Percentiles rank a stretch among this genome's conserved stretches.
Conservation (phyloP, 1,140 invertebrate genomes). For the Bombus breviceps region DNA sequence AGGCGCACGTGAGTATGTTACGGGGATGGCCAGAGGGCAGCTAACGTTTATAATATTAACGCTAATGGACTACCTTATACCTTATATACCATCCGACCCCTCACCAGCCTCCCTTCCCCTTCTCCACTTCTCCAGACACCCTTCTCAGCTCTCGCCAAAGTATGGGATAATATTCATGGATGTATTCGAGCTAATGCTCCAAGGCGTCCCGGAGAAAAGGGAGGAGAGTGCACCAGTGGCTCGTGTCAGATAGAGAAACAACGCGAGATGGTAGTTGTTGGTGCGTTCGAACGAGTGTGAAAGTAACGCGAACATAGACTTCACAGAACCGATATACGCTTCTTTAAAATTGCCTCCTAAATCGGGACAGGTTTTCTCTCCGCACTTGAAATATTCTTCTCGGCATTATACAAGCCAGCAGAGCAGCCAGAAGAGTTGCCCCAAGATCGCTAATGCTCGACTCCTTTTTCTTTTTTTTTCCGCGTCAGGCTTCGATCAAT, state of each 20-base stretch:
- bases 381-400: not conserved
- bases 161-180: conserved; percentile 81
- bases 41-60: conserved; percentile 84
- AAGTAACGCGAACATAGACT: conserved; percentile 14
- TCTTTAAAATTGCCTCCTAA: conserved; percentile 34
- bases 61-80: conserved; percentile 84
- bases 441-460: not conserved
- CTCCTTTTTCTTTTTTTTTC: not conserved
- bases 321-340: not conserved
- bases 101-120: conserved; percentile 45
- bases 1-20: conserved; percentile 73
- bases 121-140: conserved; percentile 60
- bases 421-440: not conserved
- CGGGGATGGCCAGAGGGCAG: conserved; percentile 82
- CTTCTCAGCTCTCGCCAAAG: conserved; percentile 69
- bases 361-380: conserved; percentile 26
- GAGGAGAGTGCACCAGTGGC: not conserved
- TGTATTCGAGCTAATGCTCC: conserved; percentile 80
- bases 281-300: not conserved
- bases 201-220: conserved; percentile 67
- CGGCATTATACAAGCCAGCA: not conserved
- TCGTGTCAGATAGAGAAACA: not conserved
- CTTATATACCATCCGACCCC: conserved; percentile 77
- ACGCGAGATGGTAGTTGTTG: not conserved
- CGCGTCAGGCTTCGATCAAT: not conserved